Conservation (phyloP, 2,888 invertebrate genomes). For the Chaetoderma sp. region DNA sequence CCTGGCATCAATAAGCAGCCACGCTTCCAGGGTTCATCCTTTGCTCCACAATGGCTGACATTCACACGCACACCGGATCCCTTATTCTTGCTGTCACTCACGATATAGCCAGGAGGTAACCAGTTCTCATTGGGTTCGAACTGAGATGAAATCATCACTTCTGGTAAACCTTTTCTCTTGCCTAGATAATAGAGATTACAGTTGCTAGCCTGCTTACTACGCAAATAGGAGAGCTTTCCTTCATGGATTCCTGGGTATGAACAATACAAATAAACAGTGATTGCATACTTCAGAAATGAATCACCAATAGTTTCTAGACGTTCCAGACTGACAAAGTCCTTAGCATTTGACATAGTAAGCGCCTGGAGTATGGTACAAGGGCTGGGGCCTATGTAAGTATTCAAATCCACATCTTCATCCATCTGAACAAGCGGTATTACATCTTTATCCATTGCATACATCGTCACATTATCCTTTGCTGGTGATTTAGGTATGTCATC, state of each 20-base stretch:
- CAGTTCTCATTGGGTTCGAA: constrained; percentile 99
- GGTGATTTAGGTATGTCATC: no score
- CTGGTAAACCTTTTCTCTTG: constrained; percentile 86
- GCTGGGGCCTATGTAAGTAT: constrained; percentile 88
- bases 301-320: constrained; percentile 98
- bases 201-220: constrained; percentile 95
- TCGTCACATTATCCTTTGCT: no score
- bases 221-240: constrained; percentile 94
- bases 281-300: constrained; percentile 94
- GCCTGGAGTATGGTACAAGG: constrained; percentile 90
- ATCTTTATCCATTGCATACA: no score
- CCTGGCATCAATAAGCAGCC: no score
- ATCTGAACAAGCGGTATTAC: constrained; percentile 42
- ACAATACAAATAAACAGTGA: constrained; percentile 96
- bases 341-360: constrained; percentile 98
- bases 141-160: constrained; percentile 97
- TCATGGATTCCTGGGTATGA: constrained; percentile 97
- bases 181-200: constrained; percentile 95
- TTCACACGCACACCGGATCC: constrained; percentile 59
- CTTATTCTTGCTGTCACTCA: constrained; percentile 68
- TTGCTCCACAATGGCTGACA: constrained; percentile 22
- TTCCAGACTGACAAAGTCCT: constrained; percentile 94
- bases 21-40: no score
- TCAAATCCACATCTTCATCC: constrained; percentile 82
- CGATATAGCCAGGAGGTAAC: constrained; percentile 94